Percentiles rank a stretch among this genome's conserved stretches.
These are phyloP conservation scores for Podotricha telesiphe DNA, from an alignment of 2,888 invertebrate species.

Conservation along the genomic window DNA sequence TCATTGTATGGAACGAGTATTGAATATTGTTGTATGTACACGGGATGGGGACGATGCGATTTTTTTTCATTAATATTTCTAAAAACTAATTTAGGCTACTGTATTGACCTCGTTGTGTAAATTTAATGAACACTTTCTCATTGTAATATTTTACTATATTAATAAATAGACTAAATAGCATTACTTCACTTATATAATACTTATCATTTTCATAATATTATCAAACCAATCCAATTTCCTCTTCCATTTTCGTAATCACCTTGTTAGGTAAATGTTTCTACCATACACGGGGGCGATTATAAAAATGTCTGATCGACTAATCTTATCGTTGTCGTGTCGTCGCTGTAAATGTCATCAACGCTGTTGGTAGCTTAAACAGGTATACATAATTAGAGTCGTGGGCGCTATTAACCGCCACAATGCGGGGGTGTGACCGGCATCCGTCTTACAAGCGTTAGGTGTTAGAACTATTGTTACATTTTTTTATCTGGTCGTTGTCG, in stretches of 20 bases:
- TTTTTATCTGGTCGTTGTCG: slow-evolving; percentile 57
- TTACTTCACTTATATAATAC: background rate
- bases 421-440: slow-evolving; percentile 68
- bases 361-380: slow-evolving; percentile 56
- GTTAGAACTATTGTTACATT: slow-evolving; percentile 71
- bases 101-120: too few relatives aligned
- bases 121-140: too few relatives aligned
- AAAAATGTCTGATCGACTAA: background rate
- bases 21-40: slow-evolving; percentile 40
- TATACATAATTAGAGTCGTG: slow-evolving; percentile 71
- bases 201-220: background rate
- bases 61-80: background rate
- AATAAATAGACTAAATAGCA: too few relatives aligned
- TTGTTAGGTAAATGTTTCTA: too few relatives aligned
- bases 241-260: background rate
- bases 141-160: too few relatives aligned
- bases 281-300: too few relatives aligned
- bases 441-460: slow-evolving; percentile 69
- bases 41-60: slow-evolving; percentile 41
- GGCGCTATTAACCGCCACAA: slow-evolving; percentile 65
- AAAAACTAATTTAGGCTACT: too few relatives aligned
- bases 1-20: slow-evolving; percentile 69
- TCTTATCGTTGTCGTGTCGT: slow-evolving; percentile 36
- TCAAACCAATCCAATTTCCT: too few relatives aligned
- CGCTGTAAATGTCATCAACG: slow-evolving; percentile 30